A percentile compares a stretch with the other conserved stretches of the same genome.
phyloP scores from a whole-genome alignment of 2,113 vertebrate genomes.

The Actenoides hombroni region DNA sequence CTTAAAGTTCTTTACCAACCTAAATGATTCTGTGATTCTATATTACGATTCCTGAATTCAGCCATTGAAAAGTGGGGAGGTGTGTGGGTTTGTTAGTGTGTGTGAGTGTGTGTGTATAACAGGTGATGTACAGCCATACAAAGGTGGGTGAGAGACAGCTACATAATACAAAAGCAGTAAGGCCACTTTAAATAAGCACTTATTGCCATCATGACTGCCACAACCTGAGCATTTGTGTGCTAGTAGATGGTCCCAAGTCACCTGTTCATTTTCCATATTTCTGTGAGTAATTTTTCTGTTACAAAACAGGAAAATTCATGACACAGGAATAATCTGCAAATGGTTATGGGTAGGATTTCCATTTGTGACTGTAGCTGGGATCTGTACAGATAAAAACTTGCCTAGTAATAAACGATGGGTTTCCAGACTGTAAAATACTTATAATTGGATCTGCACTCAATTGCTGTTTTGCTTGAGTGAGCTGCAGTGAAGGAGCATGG shows the following conservation, averaged over 20 bases:
- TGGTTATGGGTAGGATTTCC: not conserved
- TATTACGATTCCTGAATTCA: not conserved
- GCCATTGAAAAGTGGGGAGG: not conserved
- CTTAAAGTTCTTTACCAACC: not conserved
- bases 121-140: not conserved
- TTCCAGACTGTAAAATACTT: not conserved
- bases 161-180: not conserved
- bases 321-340: not conserved
- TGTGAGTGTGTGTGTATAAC: too few relatives aligned
- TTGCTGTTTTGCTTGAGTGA: not conserved
- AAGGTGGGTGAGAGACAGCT: not conserved
- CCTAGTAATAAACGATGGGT: not conserved
- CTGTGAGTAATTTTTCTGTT: not conserved
- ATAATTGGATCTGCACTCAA: not conserved
- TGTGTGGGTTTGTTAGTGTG: not conserved
- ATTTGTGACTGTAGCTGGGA: not conserved
- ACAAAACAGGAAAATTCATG: not conserved
- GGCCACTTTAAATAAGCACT: not conserved
- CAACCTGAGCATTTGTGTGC: rapidly evolving
- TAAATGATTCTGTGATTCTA: not conserved
- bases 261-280: not conserved
- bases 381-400: not conserved
- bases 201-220: not conserved
- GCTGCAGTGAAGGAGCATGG: not conserved
- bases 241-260: not conserved